phyloP scores from a whole-genome alignment of 2,797 vertebrate genomes.

The Monodelphis domestica region DNA sequence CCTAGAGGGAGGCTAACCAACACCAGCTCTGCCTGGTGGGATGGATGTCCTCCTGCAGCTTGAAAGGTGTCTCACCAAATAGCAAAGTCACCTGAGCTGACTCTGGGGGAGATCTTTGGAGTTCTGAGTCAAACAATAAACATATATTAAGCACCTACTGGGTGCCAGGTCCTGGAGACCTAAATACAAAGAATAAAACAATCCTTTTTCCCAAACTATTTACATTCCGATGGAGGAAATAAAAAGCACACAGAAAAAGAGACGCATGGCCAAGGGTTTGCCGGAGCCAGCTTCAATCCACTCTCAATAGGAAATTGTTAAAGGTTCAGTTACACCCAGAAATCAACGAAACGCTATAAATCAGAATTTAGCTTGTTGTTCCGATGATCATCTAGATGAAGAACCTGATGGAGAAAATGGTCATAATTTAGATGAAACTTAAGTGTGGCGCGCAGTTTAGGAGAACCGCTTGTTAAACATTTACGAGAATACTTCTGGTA shows the following conservation, averaged over 20 bases:
- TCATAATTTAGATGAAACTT: background rate
- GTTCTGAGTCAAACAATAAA: background rate
- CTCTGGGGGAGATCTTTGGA: background rate
- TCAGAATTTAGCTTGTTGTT: background rate
- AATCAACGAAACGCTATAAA: background rate
- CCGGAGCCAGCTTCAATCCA: background rate
- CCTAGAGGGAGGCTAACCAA: background rate
- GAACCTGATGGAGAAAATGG: background rate
- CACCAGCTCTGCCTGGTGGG: background rate
- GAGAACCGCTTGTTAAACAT: background rate
- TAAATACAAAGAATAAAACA: background rate
- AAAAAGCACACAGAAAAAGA: background rate
- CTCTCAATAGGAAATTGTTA: background rate
- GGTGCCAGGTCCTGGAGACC: background rate
- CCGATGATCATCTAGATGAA: background rate
- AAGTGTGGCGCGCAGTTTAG: background rate
- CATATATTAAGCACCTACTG: background rate
- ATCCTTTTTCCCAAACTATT: background rate
- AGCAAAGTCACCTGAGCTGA: background rate
- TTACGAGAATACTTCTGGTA: background rate
- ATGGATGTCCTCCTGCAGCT: background rate
- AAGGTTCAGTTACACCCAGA: background rate
- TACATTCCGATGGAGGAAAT: background rate
- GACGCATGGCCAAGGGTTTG: background rate
- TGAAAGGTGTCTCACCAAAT: background rate